Base-by-base conservation (phyloP, 2,797 vertebrate species). In the Moxostoma hubbsi region DNA sequence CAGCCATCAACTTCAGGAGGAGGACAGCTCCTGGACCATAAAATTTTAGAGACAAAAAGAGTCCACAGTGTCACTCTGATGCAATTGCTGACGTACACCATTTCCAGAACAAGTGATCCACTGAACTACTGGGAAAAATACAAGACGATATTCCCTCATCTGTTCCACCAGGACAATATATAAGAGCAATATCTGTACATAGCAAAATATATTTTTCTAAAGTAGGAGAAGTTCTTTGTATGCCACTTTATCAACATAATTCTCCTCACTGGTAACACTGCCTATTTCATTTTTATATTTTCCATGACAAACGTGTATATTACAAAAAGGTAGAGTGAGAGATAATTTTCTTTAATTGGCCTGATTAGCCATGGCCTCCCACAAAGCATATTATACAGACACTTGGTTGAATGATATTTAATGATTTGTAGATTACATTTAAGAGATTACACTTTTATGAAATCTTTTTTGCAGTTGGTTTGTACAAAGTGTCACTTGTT, bases 21-120 rank as follows among this genome's bases (percentile, higher is more conserved):
- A 47, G 47, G 45, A 15, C 13, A 15, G 9, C 16, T 12, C 9
- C 13, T 55, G 9, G 58, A 24, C 58, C 11, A 3, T 36, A 61
- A 61, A 12, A 24, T 36, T 11, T 12, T 0, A 1, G 65, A 72
- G 65, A 80, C 58, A 54, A 59, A 58, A 66, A 61, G 64, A n/a
- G 58, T 50, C 9, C 50, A 74, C 47, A 71, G 64, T 61, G 53
- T 57, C 61, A 59, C 77, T 50, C 70, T 64, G 58, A 82, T 74
- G 47, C 71, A 7, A 70, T 74, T 63, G 78, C 73, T 53, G 57
- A 82, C n/a, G 69, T 82, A 58, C 76, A 84, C 18, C 16, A 73
- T 82, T 63, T 54, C 53, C 58, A 72, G 73, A 62, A 65, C 36
- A 65, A 61, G 79, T 18, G 71, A 80, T 47, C 54, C 73, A n/a